These are phyloP conservation scores for Pampusana beccarii DNA, from an alignment of 2,113 vertebrate species.

Conservation along the genomic window DNA sequence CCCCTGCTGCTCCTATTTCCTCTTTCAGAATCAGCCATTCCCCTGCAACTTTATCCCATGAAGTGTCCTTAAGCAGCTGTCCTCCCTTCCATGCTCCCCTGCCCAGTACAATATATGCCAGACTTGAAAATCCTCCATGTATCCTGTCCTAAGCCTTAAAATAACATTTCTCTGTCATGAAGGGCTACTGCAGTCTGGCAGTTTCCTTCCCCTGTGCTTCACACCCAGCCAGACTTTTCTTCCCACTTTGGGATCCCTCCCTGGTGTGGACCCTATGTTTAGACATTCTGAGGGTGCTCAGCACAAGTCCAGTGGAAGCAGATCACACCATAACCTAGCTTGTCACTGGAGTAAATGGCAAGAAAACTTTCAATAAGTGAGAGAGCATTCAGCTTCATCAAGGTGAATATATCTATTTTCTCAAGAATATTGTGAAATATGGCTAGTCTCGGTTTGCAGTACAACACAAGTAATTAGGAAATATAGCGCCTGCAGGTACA, in stretches of 20 bases:
- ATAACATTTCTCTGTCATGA: neutral
- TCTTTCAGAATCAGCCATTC: neutral
- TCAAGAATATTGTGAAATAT: constrained; percentile 6
- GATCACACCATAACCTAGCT: neutral
- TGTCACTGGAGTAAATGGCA: neutral
- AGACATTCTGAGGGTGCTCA: neutral
- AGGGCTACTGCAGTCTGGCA: neutral
- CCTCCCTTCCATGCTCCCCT: neutral
- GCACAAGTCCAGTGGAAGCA: neutral
- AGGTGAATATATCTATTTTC: neutral
- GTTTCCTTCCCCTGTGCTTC: neutral
- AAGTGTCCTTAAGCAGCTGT: neutral
- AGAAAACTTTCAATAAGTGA: neutral
- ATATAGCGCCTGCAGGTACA: neutral
- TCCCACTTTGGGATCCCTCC: neutral
- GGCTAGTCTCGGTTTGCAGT: neutral
- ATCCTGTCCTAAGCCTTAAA: neutral
- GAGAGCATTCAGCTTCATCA: neutral
- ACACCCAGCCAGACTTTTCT: neutral
- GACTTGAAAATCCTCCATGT: neutral
- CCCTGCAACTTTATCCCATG: neutral
- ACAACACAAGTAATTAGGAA: constrained; percentile 34
- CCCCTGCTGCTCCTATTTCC: neutral
- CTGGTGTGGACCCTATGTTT: neutral
- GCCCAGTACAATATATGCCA: neutral